These are phyloP conservation scores for Barnardius zonarius DNA, from an alignment of 2,113 vertebrate species.

Conservation along the genomic window DNA sequence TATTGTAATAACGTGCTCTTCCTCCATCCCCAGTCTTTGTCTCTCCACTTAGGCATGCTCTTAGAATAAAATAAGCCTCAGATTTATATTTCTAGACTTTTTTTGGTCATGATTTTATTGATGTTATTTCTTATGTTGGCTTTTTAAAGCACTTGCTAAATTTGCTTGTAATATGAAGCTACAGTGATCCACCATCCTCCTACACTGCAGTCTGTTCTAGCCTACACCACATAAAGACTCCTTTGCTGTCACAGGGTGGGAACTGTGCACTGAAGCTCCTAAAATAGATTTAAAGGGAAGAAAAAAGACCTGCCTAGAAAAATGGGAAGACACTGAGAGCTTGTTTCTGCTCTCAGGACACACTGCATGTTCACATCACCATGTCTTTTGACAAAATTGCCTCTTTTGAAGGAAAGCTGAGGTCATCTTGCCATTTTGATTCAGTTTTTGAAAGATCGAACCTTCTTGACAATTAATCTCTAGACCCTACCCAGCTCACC, in stretches of 20 bases:
- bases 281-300: constrained; percentile 46
- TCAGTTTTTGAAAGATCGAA: neutral
- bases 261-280: neutral
- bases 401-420: neutral
- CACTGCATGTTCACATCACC: neutral
- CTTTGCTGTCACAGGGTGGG: constrained; percentile 9
- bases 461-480: neutral
- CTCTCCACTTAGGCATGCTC: neutral
- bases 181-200: constrained; percentile 43
- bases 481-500: neutral
- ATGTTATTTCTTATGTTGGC: constrained; percentile 24
- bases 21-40: neutral
- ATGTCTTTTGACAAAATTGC: neutral
- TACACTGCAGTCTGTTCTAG: constrained; percentile 56
- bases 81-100: neutral
- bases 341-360: neutral
- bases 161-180: constrained; percentile 10
- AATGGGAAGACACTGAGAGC: neutral
- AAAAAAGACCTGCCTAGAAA: neutral
- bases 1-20: neutral
- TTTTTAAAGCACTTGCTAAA: constrained; percentile 57
- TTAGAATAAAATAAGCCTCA: neutral
- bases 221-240: constrained; percentile 9
- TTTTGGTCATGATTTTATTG: constrained; percentile 1
- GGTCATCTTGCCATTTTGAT: neutral